A percentile compares a stretch with the other conserved stretches of the same genome.
Evolutionary conservation across 1,140 invertebrate genomes (phyloP).

Genomic region (Archegozetes longisetosus): DNA sequence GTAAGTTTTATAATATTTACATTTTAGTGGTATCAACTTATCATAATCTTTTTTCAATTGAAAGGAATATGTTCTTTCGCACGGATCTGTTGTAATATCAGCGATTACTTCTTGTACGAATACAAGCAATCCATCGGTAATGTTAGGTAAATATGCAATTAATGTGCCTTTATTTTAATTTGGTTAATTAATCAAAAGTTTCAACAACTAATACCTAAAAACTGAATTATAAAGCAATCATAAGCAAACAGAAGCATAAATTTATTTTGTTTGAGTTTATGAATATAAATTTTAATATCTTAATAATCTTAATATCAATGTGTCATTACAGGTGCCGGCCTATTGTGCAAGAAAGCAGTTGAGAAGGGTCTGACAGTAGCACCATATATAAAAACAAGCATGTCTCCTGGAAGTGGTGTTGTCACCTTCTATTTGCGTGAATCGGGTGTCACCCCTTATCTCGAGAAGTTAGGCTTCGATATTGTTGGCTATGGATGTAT

Average conservation of each 20-base stretch:
- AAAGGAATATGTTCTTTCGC: slow-evolving; percentile 60
- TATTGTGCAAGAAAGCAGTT: slow-evolving; percentile 87
- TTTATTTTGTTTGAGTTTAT: too few relatives aligned
- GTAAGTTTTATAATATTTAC: background rate
- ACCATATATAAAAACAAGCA: slow-evolving; percentile 88
- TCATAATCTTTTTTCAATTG: background rate
- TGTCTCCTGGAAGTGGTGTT: slow-evolving; percentile 92
- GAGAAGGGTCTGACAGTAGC: slow-evolving; percentile 69
- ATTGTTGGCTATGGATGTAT: slow-evolving; percentile 93
- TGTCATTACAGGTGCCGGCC: slow-evolving; percentile 41
- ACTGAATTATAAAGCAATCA: too few relatives aligned
- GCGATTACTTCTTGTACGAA: slow-evolving; percentile 97
- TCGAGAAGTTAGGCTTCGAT: slow-evolving; percentile 78
- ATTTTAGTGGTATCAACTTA: background rate
- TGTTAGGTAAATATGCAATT: slow-evolving; percentile 48
- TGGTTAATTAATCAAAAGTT: background rate
- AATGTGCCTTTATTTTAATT: background rate
- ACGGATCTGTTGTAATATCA: slow-evolving; percentile 90
- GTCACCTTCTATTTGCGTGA: slow-evolving; percentile 89
- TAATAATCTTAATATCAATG: too few relatives aligned
- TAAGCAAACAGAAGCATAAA: too few relatives aligned
- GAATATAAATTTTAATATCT: too few relatives aligned
- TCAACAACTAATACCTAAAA: too few relatives aligned
- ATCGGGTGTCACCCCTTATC: slow-evolving; percentile 65
- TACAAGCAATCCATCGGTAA: slow-evolving; percentile 92